Conservation (phyloP, 2,888 invertebrate species). For the Onthophagus sagittarius region DNA sequence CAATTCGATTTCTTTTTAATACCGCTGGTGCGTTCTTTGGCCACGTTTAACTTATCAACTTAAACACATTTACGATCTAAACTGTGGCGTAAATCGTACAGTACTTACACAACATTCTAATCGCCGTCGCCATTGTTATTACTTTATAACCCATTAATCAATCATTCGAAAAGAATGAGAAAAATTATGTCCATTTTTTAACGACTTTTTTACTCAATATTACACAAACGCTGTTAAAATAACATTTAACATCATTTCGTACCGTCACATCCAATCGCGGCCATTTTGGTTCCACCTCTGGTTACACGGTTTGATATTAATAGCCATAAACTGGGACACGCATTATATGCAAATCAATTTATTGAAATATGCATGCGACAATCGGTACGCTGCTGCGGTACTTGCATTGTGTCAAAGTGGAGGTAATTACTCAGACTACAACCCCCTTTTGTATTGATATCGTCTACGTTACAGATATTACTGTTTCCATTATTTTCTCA, state of each 20-base stretch:
- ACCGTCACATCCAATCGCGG: background rate
- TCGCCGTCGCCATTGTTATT: background rate
- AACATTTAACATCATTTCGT: background rate
- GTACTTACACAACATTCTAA: background rate
- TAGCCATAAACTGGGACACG: background rate
- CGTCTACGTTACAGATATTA: background rate
- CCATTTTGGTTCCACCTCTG: background rate
- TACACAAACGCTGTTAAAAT: no score
- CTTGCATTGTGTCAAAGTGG: background rate
- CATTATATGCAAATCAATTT: background rate
- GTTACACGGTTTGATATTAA: background rate
- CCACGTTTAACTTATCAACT: background rate
- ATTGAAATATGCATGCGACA: background rate
- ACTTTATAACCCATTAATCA: background rate
- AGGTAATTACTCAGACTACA: background rate
- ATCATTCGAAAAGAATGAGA: no score
- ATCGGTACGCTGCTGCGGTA: background rate
- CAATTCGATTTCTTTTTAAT: background rate
- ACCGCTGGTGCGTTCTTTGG: background rate
- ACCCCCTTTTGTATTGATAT: background rate
- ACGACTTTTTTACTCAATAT: no score
- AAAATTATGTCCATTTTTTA: no score
- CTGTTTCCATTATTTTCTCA: background rate
- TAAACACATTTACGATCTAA: background rate
- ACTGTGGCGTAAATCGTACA: background rate